A percentile compares a stretch with the other conserved stretches of the same genome.
These are phyloP conservation scores for Apoderus coryli DNA, from an alignment of 2,888 invertebrate species.

Conservation along the genomic window DNA sequence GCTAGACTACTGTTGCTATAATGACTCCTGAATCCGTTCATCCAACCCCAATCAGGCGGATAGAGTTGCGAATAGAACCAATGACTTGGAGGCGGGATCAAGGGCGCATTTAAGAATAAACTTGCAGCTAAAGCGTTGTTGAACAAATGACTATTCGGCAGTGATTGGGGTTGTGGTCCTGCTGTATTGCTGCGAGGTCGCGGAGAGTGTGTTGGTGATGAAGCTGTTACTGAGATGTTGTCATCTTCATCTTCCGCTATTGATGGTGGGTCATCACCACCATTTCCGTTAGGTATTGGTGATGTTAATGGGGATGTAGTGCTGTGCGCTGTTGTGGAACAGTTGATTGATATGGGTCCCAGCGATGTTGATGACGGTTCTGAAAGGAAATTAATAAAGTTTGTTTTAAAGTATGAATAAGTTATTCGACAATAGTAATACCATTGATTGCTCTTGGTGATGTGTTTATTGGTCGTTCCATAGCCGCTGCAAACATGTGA, in stretches of 20 bases:
- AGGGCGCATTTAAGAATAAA: conserved; percentile 57
- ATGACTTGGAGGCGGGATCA: conserved; percentile 60
- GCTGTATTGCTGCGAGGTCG: conserved; percentile 32
- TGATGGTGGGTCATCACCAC: conserved; percentile 34
- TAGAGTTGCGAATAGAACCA: conserved; percentile 69
- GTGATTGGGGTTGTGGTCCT: conserved; percentile 30
- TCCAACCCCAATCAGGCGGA: conserved; percentile 56
- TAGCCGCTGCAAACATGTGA: conserved; percentile 33
- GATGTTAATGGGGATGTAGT: conserved; percentile 57
- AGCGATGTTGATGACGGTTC: conserved; percentile 31
- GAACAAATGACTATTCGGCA: conserved; percentile 32
- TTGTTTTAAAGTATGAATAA: too few species aligned
- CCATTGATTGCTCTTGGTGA: conserved; percentile 37
- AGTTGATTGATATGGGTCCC: conserved; percentile 33
- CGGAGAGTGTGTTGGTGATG: conserved; percentile 43
- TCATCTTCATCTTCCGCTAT: conserved; percentile 20
- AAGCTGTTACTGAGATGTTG: conserved; percentile 50
- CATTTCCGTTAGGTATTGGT: conserved; percentile 32
- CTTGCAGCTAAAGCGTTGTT: conserved; percentile 51
- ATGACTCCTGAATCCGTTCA: too few species aligned
- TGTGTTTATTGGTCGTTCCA: conserved; percentile 40
- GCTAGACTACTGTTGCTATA: too few species aligned
- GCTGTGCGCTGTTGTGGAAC: conserved; percentile 46
- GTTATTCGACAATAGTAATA: too few species aligned
- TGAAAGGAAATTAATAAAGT: conserved; percentile 18